A percentile compares a stretch with the other conserved stretches of the same genome.
These are phyloP conservation scores for Drosophila kurseongensis DNA, from an alignment of 1,140 invertebrate species.

Conservation along the genomic window DNA sequence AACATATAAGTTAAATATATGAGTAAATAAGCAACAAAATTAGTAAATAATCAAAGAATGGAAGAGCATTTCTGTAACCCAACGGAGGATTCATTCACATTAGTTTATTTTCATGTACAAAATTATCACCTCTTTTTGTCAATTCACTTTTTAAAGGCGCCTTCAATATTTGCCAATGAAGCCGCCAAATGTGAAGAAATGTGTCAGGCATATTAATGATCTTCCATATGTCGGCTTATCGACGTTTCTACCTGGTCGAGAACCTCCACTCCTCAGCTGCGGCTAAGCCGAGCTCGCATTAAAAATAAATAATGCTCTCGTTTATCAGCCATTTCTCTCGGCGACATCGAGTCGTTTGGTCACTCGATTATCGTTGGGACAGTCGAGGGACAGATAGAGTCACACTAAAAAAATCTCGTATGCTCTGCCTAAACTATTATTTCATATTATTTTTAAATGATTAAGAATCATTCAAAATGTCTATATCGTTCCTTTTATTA, in stretches of 20 bases:
- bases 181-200: conserved; percentile 34
- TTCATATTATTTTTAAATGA: too few relatives aligned
- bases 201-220: conserved; percentile 73
- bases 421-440: too few relatives aligned
- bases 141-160: conserved; percentile 10
- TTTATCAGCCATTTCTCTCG: conserved; percentile 52
- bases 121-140: conserved; percentile 37
- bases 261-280: conserved; percentile 1
- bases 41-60: background rate
- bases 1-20: background rate
- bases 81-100: conserved; percentile 3
- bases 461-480: too few relatives aligned
- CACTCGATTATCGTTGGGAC: conserved; percentile 36
- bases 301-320: conserved; percentile 60
- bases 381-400: conserved; percentile 28
- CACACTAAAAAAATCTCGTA: conserved; percentile 10
- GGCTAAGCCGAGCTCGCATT: conserved; percentile 30
- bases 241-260: conserved; percentile 18
- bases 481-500: too few relatives aligned
- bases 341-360: conserved; percentile 7
- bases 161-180: conserved; percentile 42
- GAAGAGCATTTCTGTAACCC: background rate
- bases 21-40: background rate
- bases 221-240: conserved; percentile 17
- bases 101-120: conserved; percentile 8